phyloP scores from a whole-genome alignment of 2,113 vertebrate species.

The Mormyrus iriodes region DNA sequence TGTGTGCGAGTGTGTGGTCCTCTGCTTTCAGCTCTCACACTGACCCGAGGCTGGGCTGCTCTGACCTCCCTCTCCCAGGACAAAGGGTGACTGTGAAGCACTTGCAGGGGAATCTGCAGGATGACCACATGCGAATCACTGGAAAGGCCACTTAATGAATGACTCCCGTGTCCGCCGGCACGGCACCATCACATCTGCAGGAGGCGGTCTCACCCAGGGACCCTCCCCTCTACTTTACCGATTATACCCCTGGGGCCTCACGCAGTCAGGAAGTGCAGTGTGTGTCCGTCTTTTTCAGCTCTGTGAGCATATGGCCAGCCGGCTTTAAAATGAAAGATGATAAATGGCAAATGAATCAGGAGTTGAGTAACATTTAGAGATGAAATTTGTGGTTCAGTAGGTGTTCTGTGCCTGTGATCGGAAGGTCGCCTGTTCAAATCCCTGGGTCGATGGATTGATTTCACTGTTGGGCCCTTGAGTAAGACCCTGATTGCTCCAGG shows the following conservation, averaged over 20 bases:
- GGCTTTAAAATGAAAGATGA: neutral
- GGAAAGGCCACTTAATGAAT: neutral
- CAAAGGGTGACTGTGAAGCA: neutral
- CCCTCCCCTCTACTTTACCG: neutral
- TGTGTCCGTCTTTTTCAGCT: neutral
- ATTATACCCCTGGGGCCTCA: neutral
- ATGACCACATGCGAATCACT: neutral
- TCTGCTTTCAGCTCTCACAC: neutral
- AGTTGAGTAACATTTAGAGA: neutral
- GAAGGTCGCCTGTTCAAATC: neutral
- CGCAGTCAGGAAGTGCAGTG: neutral
- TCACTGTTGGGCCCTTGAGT: neutral
- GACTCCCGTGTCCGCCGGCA: neutral
- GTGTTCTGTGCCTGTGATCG: neutral
- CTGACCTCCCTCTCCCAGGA: neutral
- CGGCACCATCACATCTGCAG: neutral
- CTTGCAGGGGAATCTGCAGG: neutral
- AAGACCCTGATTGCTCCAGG: neutral
- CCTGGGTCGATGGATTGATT: neutral
- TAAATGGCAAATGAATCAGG: neutral
- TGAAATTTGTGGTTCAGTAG: neutral
- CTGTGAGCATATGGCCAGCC: neutral
- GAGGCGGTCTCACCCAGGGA: neutral
- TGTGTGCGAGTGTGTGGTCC: neutral
- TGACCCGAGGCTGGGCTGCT: neutral